A percentile compares a stretch with the other conserved stretches of the same genome.
These are phyloP conservation scores for Cantharis rustica DNA, from an alignment of 2,888 invertebrate species.

Conservation along the genomic window DNA sequence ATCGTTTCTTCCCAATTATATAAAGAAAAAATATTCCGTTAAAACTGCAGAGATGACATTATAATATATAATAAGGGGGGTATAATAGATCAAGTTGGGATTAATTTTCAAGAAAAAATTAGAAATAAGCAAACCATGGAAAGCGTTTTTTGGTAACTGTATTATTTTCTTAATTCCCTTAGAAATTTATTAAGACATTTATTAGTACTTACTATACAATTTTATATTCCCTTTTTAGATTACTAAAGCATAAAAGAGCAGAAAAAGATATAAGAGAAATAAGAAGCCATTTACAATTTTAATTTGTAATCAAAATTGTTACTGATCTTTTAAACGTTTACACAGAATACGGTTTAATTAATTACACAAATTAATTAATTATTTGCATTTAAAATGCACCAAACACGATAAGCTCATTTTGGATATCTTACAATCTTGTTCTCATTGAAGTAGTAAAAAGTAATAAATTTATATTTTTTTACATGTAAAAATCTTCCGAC, in stretches of 20 bases:
- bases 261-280: conserved; percentile 14
- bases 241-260: conserved; percentile 13
- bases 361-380: background rate
- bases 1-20: background rate
- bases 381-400: background rate
- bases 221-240: conserved; percentile 21
- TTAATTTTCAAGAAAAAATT: background rate
- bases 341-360: background rate
- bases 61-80: background rate
- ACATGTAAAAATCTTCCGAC: too few relatives aligned
- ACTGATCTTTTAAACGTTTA: background rate
- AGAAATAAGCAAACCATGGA: background rate
- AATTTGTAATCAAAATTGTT: conserved; percentile 1
- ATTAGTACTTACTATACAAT: conserved; percentile 24
- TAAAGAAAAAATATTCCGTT: background rate
- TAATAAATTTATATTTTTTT: too few relatives aligned
- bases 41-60: background rate
- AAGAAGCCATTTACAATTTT: conserved; percentile 12
- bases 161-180: conserved; percentile 26
- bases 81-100: background rate
- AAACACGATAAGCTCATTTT: background rate
- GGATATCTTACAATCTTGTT: background rate
- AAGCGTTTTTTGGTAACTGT: conserved; percentile 10
- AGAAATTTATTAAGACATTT: conserved; percentile 25
- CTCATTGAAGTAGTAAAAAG: too few relatives aligned